These are phyloP conservation scores for Microctonus hyperodae DNA, from an alignment of 2,888 invertebrate genomes.

Conservation along the genomic window DNA sequence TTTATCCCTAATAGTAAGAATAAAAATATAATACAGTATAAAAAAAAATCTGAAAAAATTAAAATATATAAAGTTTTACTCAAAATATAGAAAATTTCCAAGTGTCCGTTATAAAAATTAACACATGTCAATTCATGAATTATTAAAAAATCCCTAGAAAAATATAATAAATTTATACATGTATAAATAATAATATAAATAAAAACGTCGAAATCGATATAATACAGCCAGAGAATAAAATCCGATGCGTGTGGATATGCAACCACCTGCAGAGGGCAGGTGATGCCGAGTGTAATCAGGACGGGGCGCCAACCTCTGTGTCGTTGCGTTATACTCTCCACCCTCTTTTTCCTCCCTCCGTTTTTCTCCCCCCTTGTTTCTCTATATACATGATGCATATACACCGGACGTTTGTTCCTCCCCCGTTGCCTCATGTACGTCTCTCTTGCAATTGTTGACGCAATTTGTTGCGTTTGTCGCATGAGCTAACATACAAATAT, in stretches of 20 bases:
- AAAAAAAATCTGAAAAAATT: too few species aligned
- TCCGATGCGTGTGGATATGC: conserved; percentile 43
- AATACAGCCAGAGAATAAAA: conserved; percentile 36
- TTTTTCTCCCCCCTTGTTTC: conserved; percentile 14
- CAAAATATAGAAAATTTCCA: too few species aligned
- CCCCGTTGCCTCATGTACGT: background rate
- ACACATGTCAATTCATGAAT: too few species aligned
- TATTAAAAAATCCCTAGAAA: background rate
- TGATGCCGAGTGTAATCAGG: conserved; percentile 50
- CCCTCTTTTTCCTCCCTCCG: conserved; percentile 31
- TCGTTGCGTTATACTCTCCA: conserved; percentile 28
- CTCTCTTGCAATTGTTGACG: background rate
- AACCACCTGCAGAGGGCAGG: conserved; percentile 55
- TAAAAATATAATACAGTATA: too few species aligned
- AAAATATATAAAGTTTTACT: too few species aligned
- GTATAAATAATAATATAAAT: background rate
- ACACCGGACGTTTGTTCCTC: conserved; percentile 15
- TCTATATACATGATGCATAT: background rate
- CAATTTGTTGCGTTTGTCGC: background rate
- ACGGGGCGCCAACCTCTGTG: conserved; percentile 48
- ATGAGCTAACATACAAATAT: background rate
- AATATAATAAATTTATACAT: background rate
- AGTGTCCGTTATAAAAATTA: too few species aligned
- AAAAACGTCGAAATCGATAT: conserved; percentile 10
- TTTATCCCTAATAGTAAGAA: too few species aligned